Percentiles rank a stretch among this genome's conserved stretches.
Evolutionary conservation across 2,113 vertebrate species (phyloP).

Genomic region (Callorhinus ursinus): DNA sequence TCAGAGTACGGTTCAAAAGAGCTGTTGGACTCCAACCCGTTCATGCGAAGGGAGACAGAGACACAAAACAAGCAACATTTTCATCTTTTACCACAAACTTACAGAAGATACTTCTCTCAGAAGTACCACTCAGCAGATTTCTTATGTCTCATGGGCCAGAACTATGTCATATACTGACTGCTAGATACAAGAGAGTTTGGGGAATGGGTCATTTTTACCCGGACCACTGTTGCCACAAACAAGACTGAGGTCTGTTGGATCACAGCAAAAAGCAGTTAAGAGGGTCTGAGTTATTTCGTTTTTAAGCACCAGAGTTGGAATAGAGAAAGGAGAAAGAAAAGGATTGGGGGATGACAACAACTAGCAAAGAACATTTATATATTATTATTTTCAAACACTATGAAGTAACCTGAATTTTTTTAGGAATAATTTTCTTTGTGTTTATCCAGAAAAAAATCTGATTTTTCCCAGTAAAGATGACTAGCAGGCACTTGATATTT

Average conservation of each 20-base stretch:
- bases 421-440: background rate
- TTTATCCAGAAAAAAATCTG: background rate
- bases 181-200: background rate
- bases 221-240: background rate
- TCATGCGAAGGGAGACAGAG: background rate
- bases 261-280: background rate
- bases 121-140: background rate
- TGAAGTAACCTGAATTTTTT: background rate
- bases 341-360: background rate
- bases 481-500: background rate
- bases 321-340: background rate
- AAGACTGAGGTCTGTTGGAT: background rate
- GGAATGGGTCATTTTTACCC: background rate
- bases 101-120: background rate
- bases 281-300: background rate
- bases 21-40: background rate
- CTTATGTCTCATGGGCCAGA: background rate
- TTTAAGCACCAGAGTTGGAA: background rate
- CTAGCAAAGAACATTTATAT: background rate
- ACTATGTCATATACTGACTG: background rate
- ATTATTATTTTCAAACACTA: background rate
- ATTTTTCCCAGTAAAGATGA: slow-evolving; percentile 33
- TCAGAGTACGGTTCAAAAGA: background rate
- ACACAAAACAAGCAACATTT: background rate
- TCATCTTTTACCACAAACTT: background rate